These are phyloP conservation scores for Microplitis mediator DNA, from an alignment of 1,140 invertebrate genomes.

Conservation along the genomic window DNA sequence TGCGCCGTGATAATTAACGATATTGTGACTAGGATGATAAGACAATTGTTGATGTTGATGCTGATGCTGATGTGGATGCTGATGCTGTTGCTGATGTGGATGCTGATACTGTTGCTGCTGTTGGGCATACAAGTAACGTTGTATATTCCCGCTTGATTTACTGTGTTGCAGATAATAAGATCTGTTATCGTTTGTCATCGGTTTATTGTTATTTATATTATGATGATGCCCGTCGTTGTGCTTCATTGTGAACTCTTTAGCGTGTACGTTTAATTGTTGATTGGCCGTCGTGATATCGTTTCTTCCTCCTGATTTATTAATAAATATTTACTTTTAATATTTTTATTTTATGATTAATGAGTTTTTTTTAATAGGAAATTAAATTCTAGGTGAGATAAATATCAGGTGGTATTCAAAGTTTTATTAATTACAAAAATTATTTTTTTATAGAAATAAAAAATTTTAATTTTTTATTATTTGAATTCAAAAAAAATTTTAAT, in stretches of 20 bases:
- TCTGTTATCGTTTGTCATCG: conserved; percentile 42
- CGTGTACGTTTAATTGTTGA: conserved; percentile 77
- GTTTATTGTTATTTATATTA: conserved; percentile 31
- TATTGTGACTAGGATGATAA: conserved; percentile 52
- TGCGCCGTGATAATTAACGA: conserved; percentile 15
- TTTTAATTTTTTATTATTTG: too few species aligned
- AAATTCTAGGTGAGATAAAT: too few species aligned
- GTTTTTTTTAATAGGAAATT: not conserved
- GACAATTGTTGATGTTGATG: conserved; percentile 45
- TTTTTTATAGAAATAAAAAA: too few species aligned
- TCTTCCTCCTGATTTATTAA: conserved; percentile 49
- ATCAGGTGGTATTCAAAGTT: too few species aligned
- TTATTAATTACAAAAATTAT: too few species aligned
- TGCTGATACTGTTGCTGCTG: conserved; percentile 53
- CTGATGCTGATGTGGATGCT: conserved; percentile 39
- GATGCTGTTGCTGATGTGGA: conserved; percentile 36
- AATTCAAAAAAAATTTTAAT: too few species aligned
- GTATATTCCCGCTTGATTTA: conserved; percentile 69
- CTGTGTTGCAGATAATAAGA: conserved; percentile 64
- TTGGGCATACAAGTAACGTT: conserved; percentile 60
- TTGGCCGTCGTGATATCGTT: conserved; percentile 53
- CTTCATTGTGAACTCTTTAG: conserved; percentile 84
- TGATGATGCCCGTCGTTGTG: conserved; percentile 65
- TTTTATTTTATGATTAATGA: not conserved
- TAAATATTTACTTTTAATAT: not conserved